A percentile compares a stretch with the other conserved stretches of the same genome.
These are phyloP conservation scores for Cynopterus brachyotis DNA, from an alignment of 2,113 vertebrate species.

Conservation along the genomic window DNA sequence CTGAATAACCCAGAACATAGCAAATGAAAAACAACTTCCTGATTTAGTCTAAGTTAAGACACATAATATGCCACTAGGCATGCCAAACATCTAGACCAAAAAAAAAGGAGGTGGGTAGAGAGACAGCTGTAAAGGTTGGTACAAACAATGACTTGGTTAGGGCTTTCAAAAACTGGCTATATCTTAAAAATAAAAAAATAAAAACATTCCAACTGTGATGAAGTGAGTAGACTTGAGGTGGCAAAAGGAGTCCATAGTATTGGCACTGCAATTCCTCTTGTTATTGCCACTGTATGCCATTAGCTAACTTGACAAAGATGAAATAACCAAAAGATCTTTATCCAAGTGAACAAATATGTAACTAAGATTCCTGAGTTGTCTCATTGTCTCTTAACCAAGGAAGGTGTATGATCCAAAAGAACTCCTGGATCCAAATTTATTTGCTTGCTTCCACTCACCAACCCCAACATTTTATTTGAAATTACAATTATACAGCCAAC, in stretches of 20 bases:
- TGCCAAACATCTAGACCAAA: slow-evolving; percentile 26
- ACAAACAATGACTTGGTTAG: slow-evolving; percentile 4
- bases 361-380: not conserved
- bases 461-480: not conserved
- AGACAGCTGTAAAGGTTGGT: slow-evolving; percentile 3
- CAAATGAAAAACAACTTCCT: slow-evolving; percentile 34
- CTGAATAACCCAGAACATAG: slow-evolving; percentile 45
- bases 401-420: not conserved
- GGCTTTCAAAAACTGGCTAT: not conserved
- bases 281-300: not conserved
- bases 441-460: not conserved
- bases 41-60: slow-evolving; percentile 29
- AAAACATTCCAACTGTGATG: not conserved
- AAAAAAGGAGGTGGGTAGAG: not conserved
- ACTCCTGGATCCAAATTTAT: not conserved
- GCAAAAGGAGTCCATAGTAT: not conserved
- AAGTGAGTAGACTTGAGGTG: not conserved
- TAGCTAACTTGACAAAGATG: slow-evolving; percentile 11
- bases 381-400: not conserved
- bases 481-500: slow-evolving; percentile 3
- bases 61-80: not conserved
- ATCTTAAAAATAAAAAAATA: not conserved
- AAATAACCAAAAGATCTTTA: not conserved
- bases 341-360: not conserved
- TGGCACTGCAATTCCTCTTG: not conserved